Evolutionary conservation across 2,888 invertebrate genomes (phyloP), one percentile per base, ranked within the genome.

Genomic region (Pyrrhia umbra): DNA sequence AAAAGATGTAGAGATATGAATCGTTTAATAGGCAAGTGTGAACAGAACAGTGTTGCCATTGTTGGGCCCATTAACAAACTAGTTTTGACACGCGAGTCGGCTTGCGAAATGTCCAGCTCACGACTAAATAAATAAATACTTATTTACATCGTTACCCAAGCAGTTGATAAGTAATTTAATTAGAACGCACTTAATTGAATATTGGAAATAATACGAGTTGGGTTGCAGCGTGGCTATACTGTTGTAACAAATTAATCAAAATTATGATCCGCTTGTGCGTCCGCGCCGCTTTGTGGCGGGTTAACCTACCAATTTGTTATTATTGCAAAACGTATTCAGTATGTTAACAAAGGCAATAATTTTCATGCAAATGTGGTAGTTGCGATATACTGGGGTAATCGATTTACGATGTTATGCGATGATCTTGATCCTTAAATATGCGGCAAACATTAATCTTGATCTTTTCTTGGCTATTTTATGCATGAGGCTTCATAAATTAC

Each of bases 1-100:
- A 86, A 86, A 86, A 88, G 90, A 92, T 90, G 88, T 84, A 88
- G 86, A 89, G 92, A 93, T 92, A 92, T 85, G 86, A 86, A 90
- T 89, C 89, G 90, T 90, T 92, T 88, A 92, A 92, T 91, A 90
- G 90, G 86, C 87, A 89, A 92, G 92, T 93, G 93, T 93, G 92
- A 92, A 91, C 90, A 88, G 82, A 92, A 92, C 90, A 87, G 81
- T 82, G 84, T 84, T 84, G 85, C 89, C 82, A 92, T 92, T 92
- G 90, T 92, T 86, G 83, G 79, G 81, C 82, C 89, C 87, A 89
- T 89, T 91, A 91, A 90, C 90, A 90, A 92, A 92, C 91, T 86
- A 86, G 93, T 93, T 91, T 90, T 90, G 92, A 90, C 93, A 93
- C 91, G 93, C 92, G 90, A 91, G 86, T 83, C 83, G 82, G 77